Evolutionary conservation across 2,113 vertebrate species (phyloP).

Genomic region (Chascanopsetta lugubris): DNA sequence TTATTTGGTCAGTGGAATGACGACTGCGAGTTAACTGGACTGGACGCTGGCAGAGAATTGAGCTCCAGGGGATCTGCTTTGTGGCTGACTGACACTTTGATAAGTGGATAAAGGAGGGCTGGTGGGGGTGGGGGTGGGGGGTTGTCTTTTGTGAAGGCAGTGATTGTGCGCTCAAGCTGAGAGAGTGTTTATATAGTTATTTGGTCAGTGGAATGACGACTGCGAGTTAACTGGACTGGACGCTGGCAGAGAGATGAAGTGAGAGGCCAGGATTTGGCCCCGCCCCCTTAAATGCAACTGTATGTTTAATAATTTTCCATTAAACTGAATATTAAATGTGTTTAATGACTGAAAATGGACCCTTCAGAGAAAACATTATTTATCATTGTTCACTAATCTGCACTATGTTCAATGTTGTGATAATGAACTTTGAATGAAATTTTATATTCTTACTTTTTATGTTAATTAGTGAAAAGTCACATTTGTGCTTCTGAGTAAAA

Average conservation of each 20-base stretch:
- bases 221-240: slow-evolving; percentile 2
- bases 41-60: slow-evolving; percentile 44
- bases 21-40: slow-evolving; percentile 2
- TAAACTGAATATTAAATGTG: too few species aligned
- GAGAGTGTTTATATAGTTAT: slow-evolving; percentile 25
- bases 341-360: too few species aligned
- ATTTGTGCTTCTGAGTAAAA: too few species aligned
- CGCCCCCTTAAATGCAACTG: too few species aligned
- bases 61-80: slow-evolving; percentile 60
- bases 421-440: too few species aligned
- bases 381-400: too few species aligned
- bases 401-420: too few species aligned
- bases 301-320: too few species aligned
- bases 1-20: slow-evolving; percentile 16
- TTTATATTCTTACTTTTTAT: too few species aligned
- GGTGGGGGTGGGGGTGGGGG: slow-evolving; percentile 20
- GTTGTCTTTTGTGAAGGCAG: slow-evolving; percentile 13
- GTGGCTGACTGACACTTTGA: slow-evolving; percentile 61
- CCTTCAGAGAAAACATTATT: too few species aligned
- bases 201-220: slow-evolving; percentile 13
- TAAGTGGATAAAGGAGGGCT: slow-evolving; percentile 62
- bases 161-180: slow-evolving; percentile 18
- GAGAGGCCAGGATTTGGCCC: too few species aligned
- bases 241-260: slow-evolving; percentile 55
- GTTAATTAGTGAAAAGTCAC: too few species aligned